Evolutionary conservation across 2,888 invertebrate species (phyloP), one percentile per base, ranked within the genome.

Genomic region (Cataglyphis altisquamis): DNA sequence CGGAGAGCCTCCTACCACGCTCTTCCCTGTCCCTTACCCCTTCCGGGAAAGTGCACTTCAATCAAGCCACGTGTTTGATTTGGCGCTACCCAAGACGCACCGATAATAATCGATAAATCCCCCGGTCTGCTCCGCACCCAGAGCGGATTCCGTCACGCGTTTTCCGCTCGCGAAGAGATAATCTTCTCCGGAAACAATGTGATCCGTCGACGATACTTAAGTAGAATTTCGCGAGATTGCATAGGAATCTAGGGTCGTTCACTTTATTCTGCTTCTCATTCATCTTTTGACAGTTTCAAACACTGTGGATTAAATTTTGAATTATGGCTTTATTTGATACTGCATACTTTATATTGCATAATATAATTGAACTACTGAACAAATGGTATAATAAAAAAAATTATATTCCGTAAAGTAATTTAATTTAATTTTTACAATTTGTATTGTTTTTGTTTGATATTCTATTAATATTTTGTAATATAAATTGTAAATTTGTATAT

Each of bases 31-130:
- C 87, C 83, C 84, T 90, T 83, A 89, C 90, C 90, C 89, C 88
- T 89, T 90, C 87, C 87, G 63, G 84, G 74, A 75, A 85, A 88
- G 88, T 88, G 86, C 89, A 89, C 91, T 92, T 91, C 88, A 91
- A 92, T 92, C 91, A 86, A 89, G 86, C 88, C 86, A 86, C 80
- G 88, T 91, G 91, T 92, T 89, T 91, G 90, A 90, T 90, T 88
- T 89, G 87, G 84, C 89, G 88, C 86, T 84, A 89, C 78, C 86
- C 89, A 91, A 90, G 90, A 90, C 88, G 87, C 88, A 84, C 87
- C 73, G 87, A 83, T 88, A 83, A 91, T 86, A 90, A 90, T 90
- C 90, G 90, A 91, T 91, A 89, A 89, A 83, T 88, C 84, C 86
- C 62, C 32, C 45, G 32, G 68, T 75, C 78, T 60, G 45, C 29